Evolutionary conservation across 1,140 invertebrate genomes (phyloP).

Genomic region (Drosophila ananassae): DNA sequence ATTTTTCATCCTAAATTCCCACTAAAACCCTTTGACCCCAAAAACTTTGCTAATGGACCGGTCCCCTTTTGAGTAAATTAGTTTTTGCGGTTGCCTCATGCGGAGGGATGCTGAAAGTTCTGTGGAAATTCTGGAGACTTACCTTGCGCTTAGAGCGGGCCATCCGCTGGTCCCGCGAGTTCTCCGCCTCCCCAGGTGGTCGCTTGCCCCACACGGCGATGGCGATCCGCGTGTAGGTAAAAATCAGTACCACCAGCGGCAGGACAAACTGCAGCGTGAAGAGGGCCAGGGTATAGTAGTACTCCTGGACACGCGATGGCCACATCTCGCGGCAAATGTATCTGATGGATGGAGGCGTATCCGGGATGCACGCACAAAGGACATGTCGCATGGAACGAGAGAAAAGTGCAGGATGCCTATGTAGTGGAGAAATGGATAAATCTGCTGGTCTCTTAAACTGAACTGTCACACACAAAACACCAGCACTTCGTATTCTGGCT

Average conservation of each 20-base stretch:
- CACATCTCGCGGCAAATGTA: conserved; percentile 89
- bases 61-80: conserved; percentile 57
- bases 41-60: conserved; percentile 30
- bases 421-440: conserved; percentile 32
- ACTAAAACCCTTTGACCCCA: background rate
- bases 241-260: conserved; percentile 92
- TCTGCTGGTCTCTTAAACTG: conserved; percentile 17
- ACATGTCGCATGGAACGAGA: conserved; percentile 19
- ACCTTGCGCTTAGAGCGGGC: conserved; percentile 95
- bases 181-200: conserved; percentile 93
- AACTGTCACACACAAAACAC: conserved; percentile 26
- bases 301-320: conserved; percentile 85
- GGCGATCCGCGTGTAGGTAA: conserved; percentile 94
- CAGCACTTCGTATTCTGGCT: conserved; percentile 4
- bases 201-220: conserved; percentile 94
- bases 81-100: conserved; percentile 62
- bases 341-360: conserved; percentile 73
- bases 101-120: background rate
- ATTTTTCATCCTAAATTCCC: background rate
- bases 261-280: conserved; percentile 94
- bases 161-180: conserved; percentile 91
- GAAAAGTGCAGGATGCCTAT: conserved; percentile 30
- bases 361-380: conserved; percentile 9
- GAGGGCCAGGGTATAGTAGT: conserved; percentile 90
- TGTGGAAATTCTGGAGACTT: conserved; percentile 61